Base-by-base conservation (phyloP, 1,140 invertebrate genomes). In the Apocrypta bakeri region DNA sequence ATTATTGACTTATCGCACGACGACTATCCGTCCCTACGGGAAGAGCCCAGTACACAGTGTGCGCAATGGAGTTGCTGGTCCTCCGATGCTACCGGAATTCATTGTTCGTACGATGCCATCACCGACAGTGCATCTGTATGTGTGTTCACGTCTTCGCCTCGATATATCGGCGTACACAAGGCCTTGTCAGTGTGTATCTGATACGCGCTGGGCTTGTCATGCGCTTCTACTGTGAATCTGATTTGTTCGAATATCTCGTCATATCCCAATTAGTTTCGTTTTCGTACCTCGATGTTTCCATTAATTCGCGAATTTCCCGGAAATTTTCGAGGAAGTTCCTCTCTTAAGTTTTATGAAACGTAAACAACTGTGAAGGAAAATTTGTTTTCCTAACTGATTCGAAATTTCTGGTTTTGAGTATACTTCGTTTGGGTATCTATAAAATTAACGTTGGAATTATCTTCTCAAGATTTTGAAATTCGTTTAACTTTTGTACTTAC, bases 1-100 rank as follows among this genome's bases (percentile, higher is more conserved):
- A 89, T 89, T 89, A 88, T 88, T 88, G 87, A 86, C 87, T 89
- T 89, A 89, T 88, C 87, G 82, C 85, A 79, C 82, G 82, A 83
- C 85, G 81, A 88, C 69, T 86, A 88, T 88, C 82, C 85, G 64
- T 80, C 68, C 84, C 77, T 29, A 31, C 37, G 84, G 82, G 85
- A 56, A 25, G 37, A 42, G 71, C 25, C 21, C 21, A 48, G 63
- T 25, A n/a, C 21, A n/a, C 4, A 12, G 24, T 66, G 63, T 2
- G 48, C 48, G 42, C 14, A 21, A 56, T 56, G 71, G 71, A 25
- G 63, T 11, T 27, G 25, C 25, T 66, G 72, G 25, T 31, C 42
- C 40, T 56, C 24, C 72, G 14, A 11, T 37, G 25, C 42, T 27
- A 27, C 72, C 25, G 72, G 42, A 74, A 74, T 74, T 74, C 72